Base-by-base conservation (phyloP, 1,140 invertebrate genomes). In the Bombus confusus region DNA sequence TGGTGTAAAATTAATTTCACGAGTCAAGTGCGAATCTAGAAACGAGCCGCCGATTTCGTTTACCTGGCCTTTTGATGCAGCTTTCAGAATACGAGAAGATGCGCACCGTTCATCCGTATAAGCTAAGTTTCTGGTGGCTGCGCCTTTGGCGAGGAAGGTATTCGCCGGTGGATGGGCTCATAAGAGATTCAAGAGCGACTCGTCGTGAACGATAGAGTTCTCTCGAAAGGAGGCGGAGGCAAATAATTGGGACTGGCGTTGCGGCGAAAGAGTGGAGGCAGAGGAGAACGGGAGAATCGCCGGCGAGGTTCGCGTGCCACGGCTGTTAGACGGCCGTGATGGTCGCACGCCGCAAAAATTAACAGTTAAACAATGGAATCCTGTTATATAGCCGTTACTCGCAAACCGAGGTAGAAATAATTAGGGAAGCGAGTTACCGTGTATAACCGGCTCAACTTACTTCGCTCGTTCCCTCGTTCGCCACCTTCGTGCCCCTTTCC, bases 321-420 rank as follows among this genome's bases (percentile, higher is more conserved):
- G 77, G 64, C 78, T 59, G 78, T 66, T 80, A 47, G 84, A 66
- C 77, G 28, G 73, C 79, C 64, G 47, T 85, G 82, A 74, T 80
- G 68, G 83, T 88, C 80, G 84, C 85, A 62, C 86, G 85, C 88
- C 86, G 90, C 89, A 91, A 92, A 92, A 93, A 93, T 92, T 92
- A 93, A 92, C 90, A 85, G 90, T 92, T 92, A 90, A 92, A 92
- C 91, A 92, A 92, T 90, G 88, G 90, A 89, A 92, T 90, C 83
- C 87, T 47, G 88, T 91, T 89, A 89, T 91, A 90, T 83, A 88
- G 86, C 87, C 86, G 89, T 91, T 91, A 90, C 87, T 90, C 88
- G 71, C 79, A 88, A 90, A 90, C 85, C 83, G 88, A 88, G 87
- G 88, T 88, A 90, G 89, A 93, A 91, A 91, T 91, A 92, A 92